These are phyloP conservation scores for Stylophora pistillata DNA, from an alignment of 64 coral and sea anemone genomes.

Conservation along the genomic window DNA sequence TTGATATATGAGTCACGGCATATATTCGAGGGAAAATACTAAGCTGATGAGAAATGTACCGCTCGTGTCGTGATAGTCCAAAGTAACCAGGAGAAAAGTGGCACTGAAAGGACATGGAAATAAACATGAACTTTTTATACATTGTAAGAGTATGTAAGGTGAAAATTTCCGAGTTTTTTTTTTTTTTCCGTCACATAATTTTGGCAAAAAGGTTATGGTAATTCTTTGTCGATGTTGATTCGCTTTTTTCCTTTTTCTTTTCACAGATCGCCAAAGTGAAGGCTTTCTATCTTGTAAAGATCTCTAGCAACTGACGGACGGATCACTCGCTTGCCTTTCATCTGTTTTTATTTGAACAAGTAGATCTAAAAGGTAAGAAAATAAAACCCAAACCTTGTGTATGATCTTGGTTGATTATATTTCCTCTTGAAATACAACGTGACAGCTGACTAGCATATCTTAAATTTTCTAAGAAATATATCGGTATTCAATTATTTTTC, in stretches of 20 bases:
- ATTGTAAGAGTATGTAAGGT: not conserved
- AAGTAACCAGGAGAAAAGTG: not conserved
- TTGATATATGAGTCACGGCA: conserved; percentile 1
- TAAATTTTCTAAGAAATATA: no score
- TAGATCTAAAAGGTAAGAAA: no score
- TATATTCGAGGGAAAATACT: not conserved
- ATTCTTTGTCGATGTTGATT: not conserved
- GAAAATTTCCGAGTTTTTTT: no score
- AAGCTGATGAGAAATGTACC: not conserved
- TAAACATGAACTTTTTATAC: not conserved
- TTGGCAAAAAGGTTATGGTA: not conserved
- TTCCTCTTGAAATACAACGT: no score
- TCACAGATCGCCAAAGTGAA: not conserved
- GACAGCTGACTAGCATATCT: no score
- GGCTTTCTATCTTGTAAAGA: no score
- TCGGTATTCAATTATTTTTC: no score
- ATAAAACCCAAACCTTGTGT: no score
- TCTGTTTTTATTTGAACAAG: no score
- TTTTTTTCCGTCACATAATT: not conserved
- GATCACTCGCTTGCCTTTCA: no score
- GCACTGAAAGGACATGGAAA: not conserved
- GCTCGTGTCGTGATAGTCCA: not conserved
- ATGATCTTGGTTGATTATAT: no score
- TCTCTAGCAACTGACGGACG: no score
- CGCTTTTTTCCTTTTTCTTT: not conserved